phyloP scores from a whole-genome alignment of 2,888 invertebrate species.

The Orchesellides sinensis region DNA sequence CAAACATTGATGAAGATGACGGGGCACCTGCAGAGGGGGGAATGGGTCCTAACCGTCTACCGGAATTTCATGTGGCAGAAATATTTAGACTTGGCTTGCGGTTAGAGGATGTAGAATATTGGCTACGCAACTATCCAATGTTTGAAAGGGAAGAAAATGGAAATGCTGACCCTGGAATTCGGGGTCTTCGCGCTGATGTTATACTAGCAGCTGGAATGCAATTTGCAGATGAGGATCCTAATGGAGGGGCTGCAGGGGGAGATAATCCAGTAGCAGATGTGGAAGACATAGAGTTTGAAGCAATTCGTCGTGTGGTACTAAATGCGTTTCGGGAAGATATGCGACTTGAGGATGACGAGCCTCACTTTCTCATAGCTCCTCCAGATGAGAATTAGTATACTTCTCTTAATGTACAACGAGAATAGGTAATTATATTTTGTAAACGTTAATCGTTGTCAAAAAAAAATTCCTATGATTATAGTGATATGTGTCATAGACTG shows the following conservation, averaged over 20 bases:
- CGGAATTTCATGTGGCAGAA: constrained; percentile 50
- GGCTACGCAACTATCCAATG: constrained; percentile 27
- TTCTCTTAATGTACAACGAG: not conserved
- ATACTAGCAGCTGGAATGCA: too few species aligned
- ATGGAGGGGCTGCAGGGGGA: not conserved
- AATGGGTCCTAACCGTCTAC: constrained; percentile 13
- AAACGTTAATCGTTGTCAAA: constrained; percentile 32
- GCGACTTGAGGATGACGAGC: not conserved
- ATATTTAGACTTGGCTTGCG: constrained; percentile 46
- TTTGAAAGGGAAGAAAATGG: constrained; percentile 43
- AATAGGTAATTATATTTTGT: constrained; percentile 39
- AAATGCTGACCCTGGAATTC: not conserved
- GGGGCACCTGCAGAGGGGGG: constrained; percentile 27
- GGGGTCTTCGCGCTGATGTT: not conserved
- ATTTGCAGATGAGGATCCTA: not conserved
- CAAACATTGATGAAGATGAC: constrained; percentile 22
- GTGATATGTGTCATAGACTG: constrained; percentile 54
- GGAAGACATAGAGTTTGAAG: constrained; percentile 43
- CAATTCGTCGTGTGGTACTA: constrained; percentile 45
- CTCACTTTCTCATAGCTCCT: not conserved
- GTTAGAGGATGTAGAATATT: constrained; percentile 47
- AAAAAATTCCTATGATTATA: constrained; percentile 11
- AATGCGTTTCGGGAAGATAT: constrained; percentile 33
- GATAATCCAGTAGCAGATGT: constrained; percentile 14
- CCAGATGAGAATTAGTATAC: not conserved